These are phyloP conservation scores for Astreopora myriophthalma DNA, from an alignment of 64 coral and sea anemone genomes.

Conservation along the genomic window DNA sequence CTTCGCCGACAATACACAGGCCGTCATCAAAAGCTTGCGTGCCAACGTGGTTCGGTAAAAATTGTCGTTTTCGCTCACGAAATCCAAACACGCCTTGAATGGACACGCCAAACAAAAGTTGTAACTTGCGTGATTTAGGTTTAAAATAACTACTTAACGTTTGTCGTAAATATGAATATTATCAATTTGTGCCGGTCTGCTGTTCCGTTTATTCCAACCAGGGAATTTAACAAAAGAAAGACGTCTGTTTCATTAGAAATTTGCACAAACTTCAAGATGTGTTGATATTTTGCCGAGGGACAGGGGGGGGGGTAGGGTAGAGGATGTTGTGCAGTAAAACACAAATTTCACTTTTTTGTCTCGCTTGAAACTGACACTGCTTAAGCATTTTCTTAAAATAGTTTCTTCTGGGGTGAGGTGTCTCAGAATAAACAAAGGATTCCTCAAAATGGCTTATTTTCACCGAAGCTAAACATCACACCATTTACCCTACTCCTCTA, in stretches of 20 bases:
- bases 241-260: neutral
- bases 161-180: neutral
- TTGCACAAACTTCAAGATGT: neutral
- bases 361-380: too few relatives aligned
- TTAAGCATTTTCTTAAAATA: too few relatives aligned
- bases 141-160: neutral
- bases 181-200: neutral
- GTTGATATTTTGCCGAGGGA: too few relatives aligned
- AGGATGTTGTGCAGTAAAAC: too few relatives aligned
- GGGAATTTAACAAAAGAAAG: neutral
- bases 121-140: neutral
- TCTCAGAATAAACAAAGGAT: neutral
- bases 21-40: neutral
- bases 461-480: too few relatives aligned
- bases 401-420: too few relatives aligned
- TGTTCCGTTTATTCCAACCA: neutral
- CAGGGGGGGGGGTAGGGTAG: neutral
- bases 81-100: neutral
- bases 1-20: neutral
- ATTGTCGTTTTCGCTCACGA: neutral
- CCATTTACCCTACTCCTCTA: neutral
- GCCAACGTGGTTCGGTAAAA: neutral
- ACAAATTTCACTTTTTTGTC: too few relatives aligned
- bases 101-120: neutral
- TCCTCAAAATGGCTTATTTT: neutral